Base-by-base conservation (phyloP, 2,888 invertebrate species). In the Anarsia innoxiella region DNA sequence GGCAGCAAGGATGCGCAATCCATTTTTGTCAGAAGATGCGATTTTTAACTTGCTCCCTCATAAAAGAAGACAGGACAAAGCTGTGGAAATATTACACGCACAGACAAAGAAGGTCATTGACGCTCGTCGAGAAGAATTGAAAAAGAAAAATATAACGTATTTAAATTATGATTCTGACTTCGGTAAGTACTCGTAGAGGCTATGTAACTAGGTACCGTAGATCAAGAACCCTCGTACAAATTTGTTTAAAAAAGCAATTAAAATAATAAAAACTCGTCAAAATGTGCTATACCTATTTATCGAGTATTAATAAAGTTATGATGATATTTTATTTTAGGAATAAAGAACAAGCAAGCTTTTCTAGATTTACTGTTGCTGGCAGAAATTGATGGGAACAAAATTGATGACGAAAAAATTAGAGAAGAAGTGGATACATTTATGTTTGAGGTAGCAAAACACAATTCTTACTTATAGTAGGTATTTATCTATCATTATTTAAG, bases 361-460 rank as follows among this genome's bases (percentile, higher is more conserved):
- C 70, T 92, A 54, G 92, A 92, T 71, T 71, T 91, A 25, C 60
- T 92, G 2, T 62, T 92, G 9, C 74, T 90, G 31, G 82, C 88
- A 2, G 87, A 86, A 49, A 79, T 87, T 9, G 87, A 89, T 46
- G 89, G 88, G 1, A 63, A 84, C 42, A 86, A 83, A 2, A 66
- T 92, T 29, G 84, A 85, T 5, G 86, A 89, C 45, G 58, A 86
- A 15, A 87, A 87, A 40, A 86, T 91, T 31, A 77, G 88, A 35
- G 89, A 90, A 57, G 90, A 91, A 71, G 89, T 91, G 0, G 88
- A 91, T 47, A 91, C 91, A 0, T 90, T 91, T 48, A 88, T 91
- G 88, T 91, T 91, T 64, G 90, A 88, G 61, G 89, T 88, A n/a
- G n/a, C n/a, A n/a, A n/a, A n/a, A n/a, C n/a, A n/a, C n/a, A n/a